Evolutionary conservation across 1,140 invertebrate species (phyloP).

Genomic region (Drosophila parvula): DNA sequence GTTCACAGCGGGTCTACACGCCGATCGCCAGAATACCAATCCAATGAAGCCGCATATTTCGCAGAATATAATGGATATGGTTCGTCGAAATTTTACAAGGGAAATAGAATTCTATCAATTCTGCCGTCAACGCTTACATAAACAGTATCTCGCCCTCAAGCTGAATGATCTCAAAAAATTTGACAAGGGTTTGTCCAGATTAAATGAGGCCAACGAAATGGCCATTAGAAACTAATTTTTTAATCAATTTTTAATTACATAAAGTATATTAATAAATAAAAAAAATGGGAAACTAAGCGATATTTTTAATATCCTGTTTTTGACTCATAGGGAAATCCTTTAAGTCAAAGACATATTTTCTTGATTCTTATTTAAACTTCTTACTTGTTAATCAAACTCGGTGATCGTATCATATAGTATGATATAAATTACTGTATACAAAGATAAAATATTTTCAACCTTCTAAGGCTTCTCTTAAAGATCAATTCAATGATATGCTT

Average conservation of each 20-base stretch:
- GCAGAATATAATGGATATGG: conserved; percentile 92
- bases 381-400: neutral
- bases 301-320: neutral
- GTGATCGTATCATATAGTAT: neutral
- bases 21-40: conserved; percentile 56
- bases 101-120: conserved; percentile 97
- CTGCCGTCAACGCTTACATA: conserved; percentile 92
- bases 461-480: neutral
- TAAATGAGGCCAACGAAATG: conserved; percentile 44
- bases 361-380: too few relatives aligned
- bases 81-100: conserved; percentile 92
- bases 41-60: conserved; percentile 91
- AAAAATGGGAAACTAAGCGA: neutral
- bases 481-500: neutral
- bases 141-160: conserved; percentile 88
- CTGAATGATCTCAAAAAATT: conserved; percentile 67
- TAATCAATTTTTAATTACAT: neutral
- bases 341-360: too few relatives aligned
- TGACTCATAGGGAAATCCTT: too few relatives aligned
- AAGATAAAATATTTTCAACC: neutral
- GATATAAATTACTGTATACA: neutral
- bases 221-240: conserved; percentile 50
- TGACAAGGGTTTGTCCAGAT: conserved; percentile 51
- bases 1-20: conserved; percentile 85
- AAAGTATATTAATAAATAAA: conserved; percentile 24